Percentiles rank a stretch among this genome's conserved stretches.
These are phyloP conservation scores for Pandion haliaetus DNA, from an alignment of 2,113 vertebrate species.

Conservation along the genomic window DNA sequence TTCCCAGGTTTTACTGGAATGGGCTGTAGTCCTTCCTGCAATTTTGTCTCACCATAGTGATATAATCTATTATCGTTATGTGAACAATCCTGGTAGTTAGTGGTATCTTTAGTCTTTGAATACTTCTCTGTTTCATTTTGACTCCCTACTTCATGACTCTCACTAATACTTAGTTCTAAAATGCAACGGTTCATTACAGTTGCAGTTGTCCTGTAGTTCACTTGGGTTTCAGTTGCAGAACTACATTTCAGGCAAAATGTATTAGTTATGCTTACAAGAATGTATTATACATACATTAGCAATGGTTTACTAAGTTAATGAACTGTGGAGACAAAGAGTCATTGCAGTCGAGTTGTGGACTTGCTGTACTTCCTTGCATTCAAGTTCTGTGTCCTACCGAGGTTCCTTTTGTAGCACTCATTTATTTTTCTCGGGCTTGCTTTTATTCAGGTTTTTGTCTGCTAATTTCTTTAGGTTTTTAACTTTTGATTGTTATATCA, in stretches of 20 bases:
- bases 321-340: constrained; percentile 55
- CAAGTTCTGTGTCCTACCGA: not conserved
- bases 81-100: not conserved
- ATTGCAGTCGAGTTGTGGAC: not conserved
- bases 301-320: constrained; percentile 69
- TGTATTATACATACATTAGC: constrained; percentile 59
- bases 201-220: constrained; percentile 24
- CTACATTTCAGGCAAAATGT: constrained; percentile 62
- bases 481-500: not conserved
- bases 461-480: not conserved
- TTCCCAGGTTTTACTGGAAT: not conserved
- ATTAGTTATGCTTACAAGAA: constrained; percentile 62
- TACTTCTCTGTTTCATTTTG: constrained; percentile 12
- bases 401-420: not conserved
- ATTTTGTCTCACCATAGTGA: not conserved
- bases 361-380: not conserved
- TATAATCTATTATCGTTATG: not conserved
- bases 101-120: not conserved
- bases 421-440: not conserved
- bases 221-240: constrained; percentile 52
- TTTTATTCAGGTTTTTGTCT: not conserved
- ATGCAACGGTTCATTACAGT: not conserved
- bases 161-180: not conserved
- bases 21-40: not conserved
- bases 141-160: not conserved